Percentiles rank a stretch among this genome's conserved stretches.
Conservation (phyloP, 35 echinoderm and acorn worm species). For the Diadema setosum region DNA sequence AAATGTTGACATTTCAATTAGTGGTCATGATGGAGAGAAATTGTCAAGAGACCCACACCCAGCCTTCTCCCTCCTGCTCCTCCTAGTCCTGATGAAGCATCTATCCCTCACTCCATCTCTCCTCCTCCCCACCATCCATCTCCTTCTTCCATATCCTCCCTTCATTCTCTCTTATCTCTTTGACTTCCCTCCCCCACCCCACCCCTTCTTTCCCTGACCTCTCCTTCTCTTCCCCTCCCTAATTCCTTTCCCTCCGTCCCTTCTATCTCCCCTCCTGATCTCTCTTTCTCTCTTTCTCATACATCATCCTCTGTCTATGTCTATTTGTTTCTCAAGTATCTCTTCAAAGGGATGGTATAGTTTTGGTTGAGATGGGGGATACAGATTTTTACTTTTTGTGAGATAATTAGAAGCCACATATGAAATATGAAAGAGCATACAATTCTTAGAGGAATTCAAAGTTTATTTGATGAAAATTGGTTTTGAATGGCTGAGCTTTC, state of each 20-base stretch:
- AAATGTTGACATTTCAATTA: slow-evolving; percentile 16
- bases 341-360: too few species aligned
- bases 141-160: too few species aligned
- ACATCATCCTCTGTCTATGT: too few species aligned
- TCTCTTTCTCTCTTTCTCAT: background rate
- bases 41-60: background rate
- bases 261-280: background rate
- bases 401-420: too few species aligned
- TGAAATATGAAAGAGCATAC: too few species aligned
- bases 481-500: too few species aligned
- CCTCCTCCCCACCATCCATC: too few species aligned
- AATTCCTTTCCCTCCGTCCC: background rate
- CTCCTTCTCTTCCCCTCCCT: background rate
- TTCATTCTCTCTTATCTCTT: background rate
- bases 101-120: background rate
- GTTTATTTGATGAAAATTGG: too few species aligned
- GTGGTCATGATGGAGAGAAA: background rate
- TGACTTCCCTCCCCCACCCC: background rate
- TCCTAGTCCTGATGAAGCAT: background rate
- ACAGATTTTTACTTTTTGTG: too few species aligned
- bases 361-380: too few species aligned
- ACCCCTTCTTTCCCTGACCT: background rate
- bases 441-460: too few species aligned
- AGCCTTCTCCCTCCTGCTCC: background rate
- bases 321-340: too few species aligned